Base-by-base conservation (phyloP, 1,140 invertebrate species). In the Sitophilus oryzae region DNA sequence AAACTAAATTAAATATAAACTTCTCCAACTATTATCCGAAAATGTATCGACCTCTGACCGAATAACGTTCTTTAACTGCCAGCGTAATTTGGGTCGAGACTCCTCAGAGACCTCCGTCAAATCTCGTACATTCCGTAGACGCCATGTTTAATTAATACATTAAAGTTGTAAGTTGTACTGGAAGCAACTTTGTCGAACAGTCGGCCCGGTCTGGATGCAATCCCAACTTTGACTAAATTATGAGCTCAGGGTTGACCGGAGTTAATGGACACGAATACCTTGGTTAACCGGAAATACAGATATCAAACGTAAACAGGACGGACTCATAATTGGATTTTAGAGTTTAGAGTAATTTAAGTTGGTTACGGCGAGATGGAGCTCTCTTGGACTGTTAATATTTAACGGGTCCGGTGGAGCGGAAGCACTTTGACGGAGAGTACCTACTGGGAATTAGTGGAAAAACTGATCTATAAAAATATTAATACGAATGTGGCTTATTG, bases 141-240 rank as follows among this genome's bases (percentile, higher is more conserved):
- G 37, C 36, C 36, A 38, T 25, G 47, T 38, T 49, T 49, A 49
- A 49, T 49, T 49, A 49, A 49, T 37, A 49, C 47, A 49, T 49
- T 49, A 49, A 49, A 38, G 34, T 49, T 49, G 47, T 49, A 49
- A 49, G 47, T 49, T 23, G 47, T 37, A 36, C n/a, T 14, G 11
- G 16, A 3, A 10, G 44, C 30, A 37, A 56, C 44, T 56, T 56
- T 42, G 43, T 56, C 53, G 15, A 48, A 43, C 25, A 6, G 25
- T 30, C 11, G 25, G 11, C 25, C 25, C 25, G 25, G n/a, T n/a
- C 25, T 11, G 11, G 25, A 6, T 56, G 53, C 53, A 56, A 56
- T 56, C 53, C 46, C 38, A 56, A 56, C 53, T 56, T 56, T 56
- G 53, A 56, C 53, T 56, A 56, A 56, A 56, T 56, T 56, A 56